Evolutionary conservation across 2,888 invertebrate genomes (phyloP).

Genomic region (Eilema griseolum): DNA sequence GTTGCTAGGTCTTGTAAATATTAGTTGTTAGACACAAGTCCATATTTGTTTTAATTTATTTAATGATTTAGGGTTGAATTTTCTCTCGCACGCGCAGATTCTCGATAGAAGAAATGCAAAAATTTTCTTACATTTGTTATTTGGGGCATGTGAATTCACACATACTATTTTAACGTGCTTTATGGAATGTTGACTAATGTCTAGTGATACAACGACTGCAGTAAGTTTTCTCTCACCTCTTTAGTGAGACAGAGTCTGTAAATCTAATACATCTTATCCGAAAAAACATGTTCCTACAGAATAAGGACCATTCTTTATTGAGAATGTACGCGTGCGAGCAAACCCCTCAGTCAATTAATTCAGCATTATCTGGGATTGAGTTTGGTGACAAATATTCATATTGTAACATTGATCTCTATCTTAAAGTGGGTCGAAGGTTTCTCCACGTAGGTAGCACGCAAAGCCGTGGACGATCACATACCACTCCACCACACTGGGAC

Average conservation of each 20-base stretch:
- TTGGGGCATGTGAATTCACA: not conserved
- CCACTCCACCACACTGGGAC: constrained; percentile 7
- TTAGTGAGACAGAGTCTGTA: not conserved
- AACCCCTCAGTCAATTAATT: not conserved
- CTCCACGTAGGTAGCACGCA: constrained; percentile 13
- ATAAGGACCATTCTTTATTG: not conserved
- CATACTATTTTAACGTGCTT: not conserved
- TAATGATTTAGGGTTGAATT: not conserved
- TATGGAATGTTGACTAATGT: not conserved
- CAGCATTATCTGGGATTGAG: constrained; percentile 35
- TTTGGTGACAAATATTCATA: constrained; percentile 53
- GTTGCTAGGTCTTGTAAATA: not conserved
- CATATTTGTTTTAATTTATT: constrained; percentile 8
- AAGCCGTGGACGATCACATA: constrained; percentile 19
- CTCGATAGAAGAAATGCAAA: not conserved
- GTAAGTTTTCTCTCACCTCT: not conserved
- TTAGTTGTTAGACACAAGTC: not conserved
- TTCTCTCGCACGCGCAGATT: constrained; percentile 15
- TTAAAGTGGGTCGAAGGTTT: constrained; percentile 29
- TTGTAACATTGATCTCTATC: constrained; percentile 21
- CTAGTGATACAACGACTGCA: not conserved
- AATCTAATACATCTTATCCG: not conserved
- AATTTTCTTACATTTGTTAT: not conserved
- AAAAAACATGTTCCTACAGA: not conserved
- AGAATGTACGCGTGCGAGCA: constrained; percentile 19